These are phyloP conservation scores for Fulmarus glacialis DNA, from an alignment of 2,113 vertebrate genomes.

Conservation along the genomic window DNA sequence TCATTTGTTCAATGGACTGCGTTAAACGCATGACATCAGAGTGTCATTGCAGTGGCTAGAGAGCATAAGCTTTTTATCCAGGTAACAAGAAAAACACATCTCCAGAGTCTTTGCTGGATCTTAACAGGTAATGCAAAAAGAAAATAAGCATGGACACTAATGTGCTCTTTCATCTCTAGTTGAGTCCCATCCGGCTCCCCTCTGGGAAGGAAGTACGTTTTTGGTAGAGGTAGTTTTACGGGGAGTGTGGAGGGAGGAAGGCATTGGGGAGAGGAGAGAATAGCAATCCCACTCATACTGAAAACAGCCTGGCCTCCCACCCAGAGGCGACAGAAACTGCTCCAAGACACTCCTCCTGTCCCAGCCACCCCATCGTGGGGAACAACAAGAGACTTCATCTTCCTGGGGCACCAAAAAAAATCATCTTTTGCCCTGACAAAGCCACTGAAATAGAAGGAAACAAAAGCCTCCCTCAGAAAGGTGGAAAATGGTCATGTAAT, in stretches of 20 bases:
- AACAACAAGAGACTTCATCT: background rate
- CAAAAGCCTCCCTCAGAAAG: background rate
- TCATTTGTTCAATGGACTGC: background rate
- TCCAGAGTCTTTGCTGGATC: background rate
- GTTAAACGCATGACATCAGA: background rate
- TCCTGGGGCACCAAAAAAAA: background rate
- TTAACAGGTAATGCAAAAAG: background rate
- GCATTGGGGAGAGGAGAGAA: background rate
- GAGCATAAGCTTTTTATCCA: background rate
- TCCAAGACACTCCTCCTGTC: background rate
- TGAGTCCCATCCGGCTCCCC: background rate
- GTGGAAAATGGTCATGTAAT: background rate
- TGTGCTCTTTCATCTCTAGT: background rate
- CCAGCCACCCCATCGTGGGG: background rate
- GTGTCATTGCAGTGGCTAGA: background rate
- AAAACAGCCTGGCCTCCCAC: background rate
- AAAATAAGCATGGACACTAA: background rate
- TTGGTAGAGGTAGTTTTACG: background rate
- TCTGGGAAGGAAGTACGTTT: background rate
- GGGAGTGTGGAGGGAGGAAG: background rate
- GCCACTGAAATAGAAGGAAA: background rate
- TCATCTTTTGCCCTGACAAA: background rate
- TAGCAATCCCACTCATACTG: background rate
- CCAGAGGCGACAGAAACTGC: background rate
- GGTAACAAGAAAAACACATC: background rate